phyloP scores from a whole-genome alignment of 1,140 invertebrate species.

The Odontomachus brunneus region DNA sequence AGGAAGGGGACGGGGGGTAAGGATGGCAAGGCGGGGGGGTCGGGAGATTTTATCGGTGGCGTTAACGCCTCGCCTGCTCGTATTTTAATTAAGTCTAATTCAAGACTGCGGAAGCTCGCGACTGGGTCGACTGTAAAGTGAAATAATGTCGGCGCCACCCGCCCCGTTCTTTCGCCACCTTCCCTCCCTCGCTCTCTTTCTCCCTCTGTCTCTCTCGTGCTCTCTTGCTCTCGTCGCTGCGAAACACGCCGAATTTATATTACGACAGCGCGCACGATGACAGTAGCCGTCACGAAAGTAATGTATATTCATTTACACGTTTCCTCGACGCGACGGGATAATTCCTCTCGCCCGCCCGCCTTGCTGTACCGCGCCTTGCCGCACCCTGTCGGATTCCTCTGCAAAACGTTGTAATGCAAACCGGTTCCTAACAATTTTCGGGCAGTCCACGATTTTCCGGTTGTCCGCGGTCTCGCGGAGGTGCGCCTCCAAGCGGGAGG shows the following conservation, averaged over 20 bases:
- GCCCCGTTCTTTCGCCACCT: slow-evolving; percentile 32
- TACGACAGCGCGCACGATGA: slow-evolving; percentile 59
- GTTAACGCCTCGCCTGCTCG: slow-evolving; percentile 67
- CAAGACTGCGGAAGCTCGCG: slow-evolving; percentile 63
- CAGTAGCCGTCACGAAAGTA: slow-evolving; percentile 67
- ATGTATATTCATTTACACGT: slow-evolving; percentile 74
- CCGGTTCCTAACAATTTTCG: slow-evolving; percentile 71
- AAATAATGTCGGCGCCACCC: slow-evolving; percentile 64
- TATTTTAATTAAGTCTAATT: slow-evolving; percentile 76
- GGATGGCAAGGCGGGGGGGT: slow-evolving; percentile 5
- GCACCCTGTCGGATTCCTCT: slow-evolving; percentile 46
- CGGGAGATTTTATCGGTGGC: slow-evolving; percentile 67
- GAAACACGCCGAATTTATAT: slow-evolving; percentile 70
- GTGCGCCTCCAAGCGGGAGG: neutral
- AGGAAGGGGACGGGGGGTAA: neutral
- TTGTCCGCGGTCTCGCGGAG: neutral
- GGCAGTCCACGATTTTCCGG: slow-evolving; percentile 8
- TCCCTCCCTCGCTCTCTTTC: neutral
- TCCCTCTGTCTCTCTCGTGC: neutral
- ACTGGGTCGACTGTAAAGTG: slow-evolving; percentile 64
- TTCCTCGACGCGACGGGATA: slow-evolving; percentile 56
- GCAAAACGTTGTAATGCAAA: slow-evolving; percentile 63
- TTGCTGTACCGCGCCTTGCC: too few species aligned
- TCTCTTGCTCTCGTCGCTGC: slow-evolving; percentile 23
- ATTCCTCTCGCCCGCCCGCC: slow-evolving; percentile 51